Evolutionary conservation across 92 coral and sea anemone species (phyloP).

Genomic region (Anthopleura xanthogrammica): DNA sequence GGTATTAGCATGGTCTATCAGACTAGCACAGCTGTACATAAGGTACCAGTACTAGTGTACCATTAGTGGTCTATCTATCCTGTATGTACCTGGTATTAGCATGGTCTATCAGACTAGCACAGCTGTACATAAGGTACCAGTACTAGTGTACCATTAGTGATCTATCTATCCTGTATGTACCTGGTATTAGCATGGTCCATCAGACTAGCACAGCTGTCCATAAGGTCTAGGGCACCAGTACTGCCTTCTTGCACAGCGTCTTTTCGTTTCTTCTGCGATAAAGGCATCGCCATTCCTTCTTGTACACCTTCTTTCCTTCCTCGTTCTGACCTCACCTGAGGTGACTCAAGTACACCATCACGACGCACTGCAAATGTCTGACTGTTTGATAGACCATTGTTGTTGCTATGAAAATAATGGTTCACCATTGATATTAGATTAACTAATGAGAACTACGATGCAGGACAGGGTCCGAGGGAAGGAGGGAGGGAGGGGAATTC

Average conservation of each 20-base stretch:
- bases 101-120: too few relatives aligned
- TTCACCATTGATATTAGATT: background rate
- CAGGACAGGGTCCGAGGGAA: too few relatives aligned
- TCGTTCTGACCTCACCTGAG: slow-evolving; percentile 54
- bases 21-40: too few relatives aligned
- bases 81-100: background rate
- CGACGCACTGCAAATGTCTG: slow-evolving; percentile 75
- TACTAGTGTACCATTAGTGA: too few relatives aligned
- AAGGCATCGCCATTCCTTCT: slow-evolving; percentile 79
- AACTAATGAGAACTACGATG: background rate
- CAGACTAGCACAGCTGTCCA: slow-evolving; percentile 51
- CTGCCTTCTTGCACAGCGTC: slow-evolving; percentile 60
- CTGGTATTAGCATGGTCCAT: slow-evolving; percentile 26
- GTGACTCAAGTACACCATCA: slow-evolving; percentile 65
- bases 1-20: too few relatives aligned
- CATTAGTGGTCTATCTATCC: background rate
- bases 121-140: too few relatives aligned
- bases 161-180: too few relatives aligned
- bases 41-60: too few relatives aligned
- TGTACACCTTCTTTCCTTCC: slow-evolving; percentile 86
- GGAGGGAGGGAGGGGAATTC: too few relatives aligned
- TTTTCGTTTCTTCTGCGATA: slow-evolving; percentile 67
- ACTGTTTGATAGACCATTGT: slow-evolving; percentile 61
- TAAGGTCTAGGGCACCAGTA: slow-evolving; percentile 44
- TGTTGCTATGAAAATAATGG: slow-evolving; percentile 27